Base-by-base conservation (phyloP, 1,140 invertebrate species). In the Drosophila rhopaloa region DNA sequence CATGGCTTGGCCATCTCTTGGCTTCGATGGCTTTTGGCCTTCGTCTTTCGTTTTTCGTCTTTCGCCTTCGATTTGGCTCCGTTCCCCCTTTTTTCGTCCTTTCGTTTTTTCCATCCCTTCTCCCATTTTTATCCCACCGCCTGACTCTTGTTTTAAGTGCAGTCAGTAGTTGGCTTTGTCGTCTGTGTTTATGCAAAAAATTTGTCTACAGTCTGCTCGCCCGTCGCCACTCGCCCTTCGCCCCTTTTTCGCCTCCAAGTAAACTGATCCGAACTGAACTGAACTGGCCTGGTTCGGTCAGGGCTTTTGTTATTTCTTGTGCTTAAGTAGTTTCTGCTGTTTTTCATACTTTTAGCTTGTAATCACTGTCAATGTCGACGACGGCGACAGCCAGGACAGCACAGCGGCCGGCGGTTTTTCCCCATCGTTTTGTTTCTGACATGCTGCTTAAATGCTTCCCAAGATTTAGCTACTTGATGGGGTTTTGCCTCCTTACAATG, bases 281-380 rank as follows among this genome's bases (percentile, higher is more conserved):
- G 65, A 38, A 5, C 46, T 55, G 19, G 66, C 44, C 65, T 54
- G 63, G 63, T 56, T 58, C 67, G 71, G 62, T 47, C 51, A 61
- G 63, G 58, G 59, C 79, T 86, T 80, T 88, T 88, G 84, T 88
- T 88, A 84, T 88, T 88, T 81, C 65, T 89, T 90, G 84, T 81
- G 77, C 84, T 85, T 89, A 90, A 89, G 84, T 90, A 89, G 85
- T 89, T 89, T 88, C 80, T 89, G 62, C 85, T 90, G 85, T 89
- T 89, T 88, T 89, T 89, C 84, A 89, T 89, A 89, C 84, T 89
- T 89, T 89, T 81, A 89, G 84, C 84, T 90, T 89, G 88, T 90
- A 90, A 90, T 90, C 88, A 90, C 88, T 90, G 88, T 90, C 88
- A 90, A 91, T 88, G 88, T 90, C 84, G 85, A 59, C 76, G 73